Evolutionary conservation across 2,797 vertebrate genomes (phyloP).

Genomic region (Pseudomugil gertrudae): DNA sequence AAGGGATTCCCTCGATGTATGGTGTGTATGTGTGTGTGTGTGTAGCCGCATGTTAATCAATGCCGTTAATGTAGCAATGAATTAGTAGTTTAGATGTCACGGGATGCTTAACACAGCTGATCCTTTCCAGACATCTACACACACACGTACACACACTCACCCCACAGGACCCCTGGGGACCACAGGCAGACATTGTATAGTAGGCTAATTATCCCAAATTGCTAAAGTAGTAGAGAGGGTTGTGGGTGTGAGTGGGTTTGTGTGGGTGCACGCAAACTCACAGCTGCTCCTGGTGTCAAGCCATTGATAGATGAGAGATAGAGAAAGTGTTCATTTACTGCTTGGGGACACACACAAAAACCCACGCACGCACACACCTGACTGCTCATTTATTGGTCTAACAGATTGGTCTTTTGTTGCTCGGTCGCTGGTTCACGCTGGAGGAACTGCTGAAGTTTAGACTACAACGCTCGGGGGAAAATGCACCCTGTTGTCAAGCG

Average conservation of each 20-base stretch:
- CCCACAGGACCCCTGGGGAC: slow-evolving; percentile 73
- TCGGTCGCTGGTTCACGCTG: slow-evolving; percentile 58
- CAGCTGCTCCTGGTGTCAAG: slow-evolving; percentile 81
- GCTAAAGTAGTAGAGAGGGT: slow-evolving; percentile 79
- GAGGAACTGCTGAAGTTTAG: slow-evolving; percentile 61
- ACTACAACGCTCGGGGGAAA: slow-evolving; percentile 54
- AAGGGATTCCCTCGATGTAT: slow-evolving; percentile 65
- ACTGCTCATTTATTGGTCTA: slow-evolving; percentile 81
- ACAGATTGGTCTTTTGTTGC: slow-evolving; percentile 83
- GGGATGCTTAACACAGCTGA: slow-evolving; percentile 86
- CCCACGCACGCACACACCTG: slow-evolving; percentile 69
- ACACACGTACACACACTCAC: slow-evolving; percentile 37
- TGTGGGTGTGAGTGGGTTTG: slow-evolving; percentile 34
- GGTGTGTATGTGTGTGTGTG: slow-evolving; percentile 10
- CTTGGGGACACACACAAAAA: slow-evolving; percentile 57
- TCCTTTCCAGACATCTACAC: slow-evolving; percentile 72
- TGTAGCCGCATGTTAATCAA: slow-evolving; percentile 82
- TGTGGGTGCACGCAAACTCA: slow-evolving; percentile 45
- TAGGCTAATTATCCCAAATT: slow-evolving; percentile 85
- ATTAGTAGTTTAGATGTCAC: slow-evolving; percentile 88
- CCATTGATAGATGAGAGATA: slow-evolving; percentile 82
- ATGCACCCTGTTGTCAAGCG: slow-evolving; percentile 56
- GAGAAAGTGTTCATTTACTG: slow-evolving; percentile 82
- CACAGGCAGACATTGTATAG: slow-evolving; percentile 80
- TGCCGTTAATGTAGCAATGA: slow-evolving; percentile 87